Evolutionary conservation across 2,797 vertebrate species (phyloP).

Genomic region (Ataeniobius toweri): DNA sequence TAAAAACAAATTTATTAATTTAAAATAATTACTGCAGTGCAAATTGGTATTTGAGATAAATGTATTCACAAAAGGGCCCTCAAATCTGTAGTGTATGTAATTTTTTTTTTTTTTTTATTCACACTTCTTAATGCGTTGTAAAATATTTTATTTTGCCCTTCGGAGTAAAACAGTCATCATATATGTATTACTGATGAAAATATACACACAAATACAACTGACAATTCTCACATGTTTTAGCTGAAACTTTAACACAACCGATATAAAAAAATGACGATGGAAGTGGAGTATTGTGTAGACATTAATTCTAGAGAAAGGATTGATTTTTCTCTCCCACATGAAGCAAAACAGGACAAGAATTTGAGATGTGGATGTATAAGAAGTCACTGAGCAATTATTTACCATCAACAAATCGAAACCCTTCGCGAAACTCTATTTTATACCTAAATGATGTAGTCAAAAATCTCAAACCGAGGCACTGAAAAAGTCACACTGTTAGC

Average conservation of each 20-base stretch:
- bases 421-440: slow-evolving; percentile 56
- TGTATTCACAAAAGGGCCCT: neutral
- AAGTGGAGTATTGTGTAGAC: slow-evolving; percentile 18
- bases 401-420: slow-evolving; percentile 42
- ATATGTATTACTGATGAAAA: neutral
- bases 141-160: neutral
- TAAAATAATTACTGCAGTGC: neutral
- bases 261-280: neutral
- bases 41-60: neutral
- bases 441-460: slow-evolving; percentile 65
- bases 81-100: neutral
- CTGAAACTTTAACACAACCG: neutral
- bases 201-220: neutral
- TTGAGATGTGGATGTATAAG: slow-evolving; percentile 37
- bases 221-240: slow-evolving; percentile 9
- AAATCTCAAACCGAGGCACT: slow-evolving; percentile 63
- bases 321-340: slow-evolving; percentile 34
- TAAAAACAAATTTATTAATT: too few relatives aligned
- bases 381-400: slow-evolving; percentile 46
- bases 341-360: slow-evolving; percentile 36
- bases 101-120: neutral
- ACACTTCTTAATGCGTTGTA: neutral
- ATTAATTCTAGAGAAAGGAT: slow-evolving; percentile 18
- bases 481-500: slow-evolving; percentile 67
- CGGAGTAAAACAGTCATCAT: neutral